Conservation (phyloP, 2,888 invertebrate species). For the Seira sanloemensis region DNA sequence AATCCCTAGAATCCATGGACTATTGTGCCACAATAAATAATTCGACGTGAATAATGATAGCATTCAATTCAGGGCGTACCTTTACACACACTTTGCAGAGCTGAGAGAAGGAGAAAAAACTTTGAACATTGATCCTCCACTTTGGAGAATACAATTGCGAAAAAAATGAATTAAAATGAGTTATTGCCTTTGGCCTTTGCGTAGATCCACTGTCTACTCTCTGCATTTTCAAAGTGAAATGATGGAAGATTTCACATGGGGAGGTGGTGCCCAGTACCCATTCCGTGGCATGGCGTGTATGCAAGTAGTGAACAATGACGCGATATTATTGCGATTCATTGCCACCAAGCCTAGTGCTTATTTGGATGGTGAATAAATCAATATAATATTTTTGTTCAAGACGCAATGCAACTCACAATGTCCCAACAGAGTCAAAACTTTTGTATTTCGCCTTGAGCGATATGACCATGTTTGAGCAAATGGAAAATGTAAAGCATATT, state of each 20-base stretch:
- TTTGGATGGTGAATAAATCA: constrained; percentile 52
- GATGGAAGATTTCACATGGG: constrained; percentile 9
- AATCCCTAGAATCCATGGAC: neutral
- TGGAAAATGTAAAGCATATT: neutral
- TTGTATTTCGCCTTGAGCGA: constrained; percentile 1
- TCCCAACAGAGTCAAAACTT: neutral
- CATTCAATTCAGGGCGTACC: no score
- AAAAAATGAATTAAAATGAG: constrained; percentile 8
- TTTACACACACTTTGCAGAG: no score
- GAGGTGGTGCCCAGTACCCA: neutral
- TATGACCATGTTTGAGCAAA: constrained; percentile 17
- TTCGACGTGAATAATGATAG: neutral
- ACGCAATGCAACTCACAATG: no score
- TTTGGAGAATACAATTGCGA: neutral
- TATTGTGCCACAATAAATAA: neutral
- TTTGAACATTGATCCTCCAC: neutral
- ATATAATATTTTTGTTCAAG: no score
- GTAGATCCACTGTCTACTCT: neutral
- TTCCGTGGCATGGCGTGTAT: neutral
- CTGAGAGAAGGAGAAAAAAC: no score
- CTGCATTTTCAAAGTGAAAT: neutral
- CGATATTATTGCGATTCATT: no score
- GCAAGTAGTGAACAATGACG: neutral
- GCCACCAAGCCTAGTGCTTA: constrained; percentile 38
- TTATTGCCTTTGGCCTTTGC: constrained; percentile 16